Evolutionary conservation across 2,113 vertebrate species (phyloP).

Genomic region (Oreochromis spilurus): DNA sequence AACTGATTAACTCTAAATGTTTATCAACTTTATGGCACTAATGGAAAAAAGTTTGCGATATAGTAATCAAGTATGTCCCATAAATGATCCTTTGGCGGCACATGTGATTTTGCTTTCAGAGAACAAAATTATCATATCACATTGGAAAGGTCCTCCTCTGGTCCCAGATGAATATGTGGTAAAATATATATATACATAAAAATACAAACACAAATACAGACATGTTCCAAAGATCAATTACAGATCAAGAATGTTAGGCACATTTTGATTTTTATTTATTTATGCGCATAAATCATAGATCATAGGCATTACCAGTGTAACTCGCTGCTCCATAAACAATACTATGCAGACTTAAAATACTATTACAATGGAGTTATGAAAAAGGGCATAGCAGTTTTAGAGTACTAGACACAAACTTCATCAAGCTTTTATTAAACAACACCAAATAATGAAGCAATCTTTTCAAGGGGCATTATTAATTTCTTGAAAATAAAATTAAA

Average conservation of each 20-base stretch:
- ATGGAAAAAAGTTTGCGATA: background rate
- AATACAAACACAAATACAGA: background rate
- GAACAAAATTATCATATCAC: background rate
- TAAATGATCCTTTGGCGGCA: background rate
- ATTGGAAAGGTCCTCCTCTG: background rate
- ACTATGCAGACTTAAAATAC: background rate
- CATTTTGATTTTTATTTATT: background rate
- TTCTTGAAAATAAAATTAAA: background rate
- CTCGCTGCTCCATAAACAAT: background rate
- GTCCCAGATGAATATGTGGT: background rate
- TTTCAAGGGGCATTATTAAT: background rate
- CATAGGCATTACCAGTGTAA: accelerated
- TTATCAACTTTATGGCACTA: background rate
- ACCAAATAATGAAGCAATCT: background rate
- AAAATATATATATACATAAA: background rate
- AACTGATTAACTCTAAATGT: background rate
- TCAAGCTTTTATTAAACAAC: background rate
- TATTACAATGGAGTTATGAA: background rate
- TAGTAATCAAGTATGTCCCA: background rate
- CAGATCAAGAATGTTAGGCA: background rate
- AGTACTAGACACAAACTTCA: background rate
- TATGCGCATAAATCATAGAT: background rate
- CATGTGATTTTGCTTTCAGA: background rate
- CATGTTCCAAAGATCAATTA: background rate
- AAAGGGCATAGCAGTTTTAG: background rate